Conservation (phyloP, 2,797 vertebrate species). For the Gobionotothen gibberifrons region DNA sequence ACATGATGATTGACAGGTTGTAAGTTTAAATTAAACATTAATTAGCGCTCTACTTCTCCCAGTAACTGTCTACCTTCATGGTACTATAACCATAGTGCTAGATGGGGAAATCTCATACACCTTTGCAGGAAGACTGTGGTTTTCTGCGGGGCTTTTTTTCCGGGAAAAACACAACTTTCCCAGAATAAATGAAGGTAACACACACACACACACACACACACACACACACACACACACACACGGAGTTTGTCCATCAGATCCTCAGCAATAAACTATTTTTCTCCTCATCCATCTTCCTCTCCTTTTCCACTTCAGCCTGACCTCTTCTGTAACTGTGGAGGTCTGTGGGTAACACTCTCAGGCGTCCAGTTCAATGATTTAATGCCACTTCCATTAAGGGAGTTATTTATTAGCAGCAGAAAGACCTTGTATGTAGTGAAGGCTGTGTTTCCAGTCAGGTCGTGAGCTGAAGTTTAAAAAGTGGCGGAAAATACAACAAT, state of each 20-base stretch:
- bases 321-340: constrained; percentile 46
- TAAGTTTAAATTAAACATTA: constrained; percentile 5
- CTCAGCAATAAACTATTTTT: constrained; percentile 29
- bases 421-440: constrained; percentile 2
- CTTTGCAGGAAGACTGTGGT: neutral
- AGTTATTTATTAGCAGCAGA: constrained; percentile 33
- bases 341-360: constrained; percentile 53
- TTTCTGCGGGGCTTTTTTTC: constrained; percentile 23
- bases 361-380: constrained; percentile 50
- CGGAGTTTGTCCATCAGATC: constrained; percentile 41
- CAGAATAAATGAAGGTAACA: constrained; percentile 40
- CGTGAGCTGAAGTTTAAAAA: constrained; percentile 13
- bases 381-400: constrained; percentile 52
- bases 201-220: constrained; percentile 3
- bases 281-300: constrained; percentile 50
- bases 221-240: constrained; percentile 14
- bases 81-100: neutral
- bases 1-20: neutral
- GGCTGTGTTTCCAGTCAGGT: constrained; percentile 22
- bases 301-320: constrained; percentile 57
- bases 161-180: constrained; percentile 18
- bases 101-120: neutral
- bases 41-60: neutral
- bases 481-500: neutral
- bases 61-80: neutral